Evolutionary conservation across 2,888 invertebrate species (phyloP).

Genomic region (Erebia palarica): DNA sequence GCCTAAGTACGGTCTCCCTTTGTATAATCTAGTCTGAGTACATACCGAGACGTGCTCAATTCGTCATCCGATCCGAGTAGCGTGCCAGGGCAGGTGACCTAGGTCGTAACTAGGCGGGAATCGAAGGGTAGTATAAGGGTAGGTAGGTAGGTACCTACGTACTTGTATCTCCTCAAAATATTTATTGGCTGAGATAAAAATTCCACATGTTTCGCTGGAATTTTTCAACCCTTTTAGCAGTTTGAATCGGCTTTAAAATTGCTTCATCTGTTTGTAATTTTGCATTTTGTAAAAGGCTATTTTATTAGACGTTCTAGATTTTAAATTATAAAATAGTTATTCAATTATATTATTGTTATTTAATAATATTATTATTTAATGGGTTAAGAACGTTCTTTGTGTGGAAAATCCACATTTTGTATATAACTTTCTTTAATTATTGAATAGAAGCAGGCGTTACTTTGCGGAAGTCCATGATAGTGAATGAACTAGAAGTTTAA

Average conservation of each 20-base stretch:
- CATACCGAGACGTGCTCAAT: constrained; percentile 20
- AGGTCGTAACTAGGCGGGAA: background rate
- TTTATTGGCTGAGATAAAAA: background rate
- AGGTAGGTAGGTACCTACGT: background rate
- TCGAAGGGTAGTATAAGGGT: background rate
- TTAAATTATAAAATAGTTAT: too few species aligned
- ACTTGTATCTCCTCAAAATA: background rate
- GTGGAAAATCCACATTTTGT: too few species aligned
- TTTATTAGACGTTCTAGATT: background rate
- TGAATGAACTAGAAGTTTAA: too few species aligned
- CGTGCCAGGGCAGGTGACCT: constrained; percentile 1
- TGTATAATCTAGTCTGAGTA: constrained; percentile 23
- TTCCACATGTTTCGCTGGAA: background rate
- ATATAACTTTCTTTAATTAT: too few species aligned
- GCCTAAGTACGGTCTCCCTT: constrained; percentile 9
- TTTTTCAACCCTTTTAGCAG: background rate
- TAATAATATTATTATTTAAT: too few species aligned
- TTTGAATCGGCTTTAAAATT: background rate
- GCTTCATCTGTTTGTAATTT: background rate
- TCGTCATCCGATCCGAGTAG: constrained; percentile 8
- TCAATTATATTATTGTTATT: too few species aligned
- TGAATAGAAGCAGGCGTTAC: too few species aligned
- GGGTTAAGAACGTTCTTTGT: too few species aligned
- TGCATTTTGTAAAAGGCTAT: background rate
- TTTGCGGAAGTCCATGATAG: too few species aligned